These are phyloP conservation scores for Drosophila sproati DNA, from an alignment of 1,140 invertebrate species.

Conservation along the genomic window DNA sequence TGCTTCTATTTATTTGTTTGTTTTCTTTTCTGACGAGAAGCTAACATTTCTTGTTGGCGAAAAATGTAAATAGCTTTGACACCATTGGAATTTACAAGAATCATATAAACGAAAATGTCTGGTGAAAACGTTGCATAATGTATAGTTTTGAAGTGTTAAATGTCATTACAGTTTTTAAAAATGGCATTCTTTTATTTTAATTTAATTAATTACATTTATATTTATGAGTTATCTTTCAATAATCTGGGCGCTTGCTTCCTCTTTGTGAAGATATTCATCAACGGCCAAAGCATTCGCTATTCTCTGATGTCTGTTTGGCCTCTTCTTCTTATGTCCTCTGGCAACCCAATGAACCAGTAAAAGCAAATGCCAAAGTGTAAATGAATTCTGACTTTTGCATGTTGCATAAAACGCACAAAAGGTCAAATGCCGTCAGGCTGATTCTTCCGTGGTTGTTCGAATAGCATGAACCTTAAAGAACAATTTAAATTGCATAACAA, in stretches of 20 bases:
- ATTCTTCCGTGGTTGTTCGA: background rate
- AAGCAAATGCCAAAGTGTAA: background rate
- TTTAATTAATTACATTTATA: too few species aligned
- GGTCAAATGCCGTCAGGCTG: background rate
- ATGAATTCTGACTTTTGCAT: background rate
- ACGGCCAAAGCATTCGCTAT: background rate
- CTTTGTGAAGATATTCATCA: too few species aligned
- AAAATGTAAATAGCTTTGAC: conserved; percentile 20
- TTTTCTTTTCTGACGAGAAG: conserved; percentile 13
- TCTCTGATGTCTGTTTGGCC: background rate
- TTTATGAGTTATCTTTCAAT: too few species aligned
- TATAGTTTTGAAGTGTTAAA: background rate
- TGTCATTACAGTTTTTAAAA: background rate
- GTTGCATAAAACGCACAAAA: background rate
- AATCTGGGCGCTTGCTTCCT: too few species aligned
- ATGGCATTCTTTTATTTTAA: background rate
- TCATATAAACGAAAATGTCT: background rate
- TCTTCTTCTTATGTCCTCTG: background rate
- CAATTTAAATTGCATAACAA: background rate
- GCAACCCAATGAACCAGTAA: background rate
- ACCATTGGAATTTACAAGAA: conserved; percentile 11
- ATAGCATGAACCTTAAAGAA: background rate
- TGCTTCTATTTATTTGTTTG: conserved; percentile 15
- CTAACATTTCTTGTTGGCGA: conserved; percentile 19
- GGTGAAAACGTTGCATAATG: background rate